Conservation (phyloP, 2,888 invertebrate species). For the Keiferia lycopersicella region DNA sequence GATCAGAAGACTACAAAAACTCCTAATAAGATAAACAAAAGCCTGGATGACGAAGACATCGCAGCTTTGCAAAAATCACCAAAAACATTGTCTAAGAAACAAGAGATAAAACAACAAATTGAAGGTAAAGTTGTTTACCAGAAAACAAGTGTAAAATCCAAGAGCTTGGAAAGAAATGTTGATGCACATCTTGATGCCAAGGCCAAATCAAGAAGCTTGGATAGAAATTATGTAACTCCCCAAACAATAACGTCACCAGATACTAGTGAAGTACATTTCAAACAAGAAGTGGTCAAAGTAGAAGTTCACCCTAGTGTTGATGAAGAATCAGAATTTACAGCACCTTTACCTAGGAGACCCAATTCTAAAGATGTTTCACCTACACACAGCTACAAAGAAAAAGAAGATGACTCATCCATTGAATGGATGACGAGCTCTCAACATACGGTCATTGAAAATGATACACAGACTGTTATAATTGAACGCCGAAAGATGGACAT, state of each 20-base stretch:
- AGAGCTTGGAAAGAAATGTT: slow-evolving; percentile 84
- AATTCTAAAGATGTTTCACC: slow-evolving; percentile 57
- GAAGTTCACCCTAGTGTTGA: slow-evolving; percentile 69
- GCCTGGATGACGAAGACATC: slow-evolving; percentile 83
- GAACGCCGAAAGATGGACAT: slow-evolving; percentile 83
- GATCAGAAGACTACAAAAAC: slow-evolving; percentile 80
- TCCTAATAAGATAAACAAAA: slow-evolving; percentile 81
- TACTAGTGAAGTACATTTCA: slow-evolving; percentile 66
- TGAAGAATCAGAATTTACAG: slow-evolving; percentile 47
- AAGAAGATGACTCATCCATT: slow-evolving; percentile 72
- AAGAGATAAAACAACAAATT: slow-evolving; percentile 83
- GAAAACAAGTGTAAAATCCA: slow-evolving; percentile 83
- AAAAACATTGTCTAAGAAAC: slow-evolving; percentile 81
- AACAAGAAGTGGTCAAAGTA: slow-evolving; percentile 74
- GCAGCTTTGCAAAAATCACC: slow-evolving; percentile 80
- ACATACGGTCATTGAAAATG: slow-evolving; percentile 73
- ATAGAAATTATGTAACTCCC: slow-evolving; percentile 82
- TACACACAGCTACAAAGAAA: slow-evolving; percentile 67
- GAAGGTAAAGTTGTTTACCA: slow-evolving; percentile 84
- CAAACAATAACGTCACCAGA: slow-evolving; percentile 57
- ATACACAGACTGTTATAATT: slow-evolving; percentile 83
- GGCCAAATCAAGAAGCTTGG: slow-evolving; percentile 85
- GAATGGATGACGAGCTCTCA: slow-evolving; percentile 71
- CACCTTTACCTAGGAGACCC: slow-evolving; percentile 4
- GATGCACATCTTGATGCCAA: slow-evolving; percentile 82